A percentile compares a stretch with the other conserved stretches of the same genome.
Conservation (phyloP, 2,888 invertebrate species). For the Agonopterix alstromeriana region DNA sequence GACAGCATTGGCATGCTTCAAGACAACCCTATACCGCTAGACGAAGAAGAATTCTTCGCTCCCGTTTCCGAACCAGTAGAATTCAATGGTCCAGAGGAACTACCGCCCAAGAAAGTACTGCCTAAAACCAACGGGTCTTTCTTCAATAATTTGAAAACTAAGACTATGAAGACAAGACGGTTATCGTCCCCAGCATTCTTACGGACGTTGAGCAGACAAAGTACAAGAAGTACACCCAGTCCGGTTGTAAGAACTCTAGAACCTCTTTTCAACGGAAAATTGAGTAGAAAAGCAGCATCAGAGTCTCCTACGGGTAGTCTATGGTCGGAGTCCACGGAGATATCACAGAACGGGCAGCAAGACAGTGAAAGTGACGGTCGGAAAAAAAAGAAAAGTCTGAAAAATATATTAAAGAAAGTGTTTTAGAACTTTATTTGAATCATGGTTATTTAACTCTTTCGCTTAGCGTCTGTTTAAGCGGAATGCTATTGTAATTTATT, state of each 20-base stretch:
- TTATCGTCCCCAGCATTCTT: conserved; percentile 78
- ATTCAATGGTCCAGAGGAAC: conserved; percentile 38
- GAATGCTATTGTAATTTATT: conserved; percentile 11
- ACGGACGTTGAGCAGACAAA: conserved; percentile 73
- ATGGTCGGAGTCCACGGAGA: conserved; percentile 67
- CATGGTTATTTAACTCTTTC: conserved; percentile 7
- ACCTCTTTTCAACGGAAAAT: conserved; percentile 54
- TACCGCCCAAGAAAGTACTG: conserved; percentile 39
- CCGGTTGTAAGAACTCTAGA: conserved; percentile 48
- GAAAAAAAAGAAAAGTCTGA: conserved; percentile 82
- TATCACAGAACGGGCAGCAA: conserved; percentile 55
- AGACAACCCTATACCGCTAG: conserved; percentile 73
- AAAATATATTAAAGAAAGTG: conserved; percentile 87
- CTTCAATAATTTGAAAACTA: conserved; percentile 62
- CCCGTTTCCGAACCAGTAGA: conserved; percentile 63
- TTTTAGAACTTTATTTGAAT: conserved; percentile 69
- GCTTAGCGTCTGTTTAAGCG: conserved; percentile 7
- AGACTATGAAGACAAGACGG: conserved; percentile 70
- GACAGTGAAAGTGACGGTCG: conserved; percentile 40
- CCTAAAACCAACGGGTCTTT: conserved; percentile 68
- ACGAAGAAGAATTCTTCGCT: conserved; percentile 74
- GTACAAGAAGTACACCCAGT: conserved; percentile 58
- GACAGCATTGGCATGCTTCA: conserved; percentile 54
- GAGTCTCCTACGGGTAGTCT: conserved; percentile 66
- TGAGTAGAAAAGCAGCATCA: conserved; percentile 51